Conservation (phyloP, 2,113 vertebrate genomes). For the Gobiocypris rarus region DNA sequence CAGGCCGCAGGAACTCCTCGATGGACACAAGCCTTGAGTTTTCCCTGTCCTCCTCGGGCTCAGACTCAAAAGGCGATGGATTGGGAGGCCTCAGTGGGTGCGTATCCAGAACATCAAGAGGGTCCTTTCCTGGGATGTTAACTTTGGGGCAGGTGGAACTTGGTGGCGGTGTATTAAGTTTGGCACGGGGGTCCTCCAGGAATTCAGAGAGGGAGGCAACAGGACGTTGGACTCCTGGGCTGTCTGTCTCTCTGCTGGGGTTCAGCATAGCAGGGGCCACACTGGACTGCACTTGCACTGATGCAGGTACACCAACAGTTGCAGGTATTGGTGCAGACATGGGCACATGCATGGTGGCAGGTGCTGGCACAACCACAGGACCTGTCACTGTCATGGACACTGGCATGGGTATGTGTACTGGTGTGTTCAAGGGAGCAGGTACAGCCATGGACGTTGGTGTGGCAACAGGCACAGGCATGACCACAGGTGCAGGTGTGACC, state of each 20-base stretch:
- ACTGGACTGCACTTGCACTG: slow-evolving; percentile 57
- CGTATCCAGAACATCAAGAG: slow-evolving; percentile 60
- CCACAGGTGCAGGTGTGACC: slow-evolving; percentile 37
- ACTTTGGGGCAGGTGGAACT: slow-evolving; percentile 61
- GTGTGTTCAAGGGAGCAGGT: slow-evolving; percentile 1
- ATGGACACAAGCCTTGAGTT: slow-evolving; percentile 76
- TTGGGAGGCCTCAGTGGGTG: slow-evolving; percentile 65
- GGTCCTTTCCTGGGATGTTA: slow-evolving; percentile 46
- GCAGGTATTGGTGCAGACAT: neutral
- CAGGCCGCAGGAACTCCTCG: slow-evolving; percentile 75
- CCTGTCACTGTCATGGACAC: neutral
- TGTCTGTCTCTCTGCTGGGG: slow-evolving; percentile 66
- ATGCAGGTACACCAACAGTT: slow-evolving; percentile 42
- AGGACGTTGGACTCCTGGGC: slow-evolving; percentile 66
- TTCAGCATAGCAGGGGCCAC: slow-evolving; percentile 54
- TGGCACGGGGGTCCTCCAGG: slow-evolving; percentile 73
- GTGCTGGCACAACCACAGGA: neutral
- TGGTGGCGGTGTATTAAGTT: slow-evolving; percentile 66
- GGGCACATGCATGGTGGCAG: neutral
- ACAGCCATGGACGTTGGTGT: neutral
- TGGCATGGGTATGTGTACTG: neutral
- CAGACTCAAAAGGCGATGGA: slow-evolving; percentile 72
- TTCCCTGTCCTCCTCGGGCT: slow-evolving; percentile 72
- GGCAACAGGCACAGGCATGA: slow-evolving; percentile 1
- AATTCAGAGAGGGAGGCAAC: slow-evolving; percentile 75